These are phyloP conservation scores for Platycnemis pennipes DNA, from an alignment of 2,888 invertebrate genomes.

Conservation along the genomic window DNA sequence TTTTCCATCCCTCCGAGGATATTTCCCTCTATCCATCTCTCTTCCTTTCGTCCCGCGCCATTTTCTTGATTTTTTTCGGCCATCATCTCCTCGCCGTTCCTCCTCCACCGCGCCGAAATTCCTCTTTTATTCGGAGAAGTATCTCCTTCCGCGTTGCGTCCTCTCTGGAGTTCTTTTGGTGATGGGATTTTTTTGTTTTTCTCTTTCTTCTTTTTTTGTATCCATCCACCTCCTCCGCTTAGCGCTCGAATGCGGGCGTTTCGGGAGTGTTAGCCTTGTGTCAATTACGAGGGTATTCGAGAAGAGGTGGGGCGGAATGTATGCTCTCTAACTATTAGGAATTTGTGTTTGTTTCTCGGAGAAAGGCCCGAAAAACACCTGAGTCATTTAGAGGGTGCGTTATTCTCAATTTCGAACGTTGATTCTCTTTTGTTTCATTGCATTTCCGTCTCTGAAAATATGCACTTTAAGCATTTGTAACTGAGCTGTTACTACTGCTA, in stretches of 20 bases:
- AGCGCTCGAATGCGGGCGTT: neutral
- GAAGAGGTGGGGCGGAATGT: neutral
- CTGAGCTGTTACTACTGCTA: too few relatives aligned
- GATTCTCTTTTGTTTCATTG: too few relatives aligned
- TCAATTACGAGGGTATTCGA: neutral
- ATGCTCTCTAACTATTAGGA: neutral
- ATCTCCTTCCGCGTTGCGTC: neutral
- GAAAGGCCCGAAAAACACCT: neutral
- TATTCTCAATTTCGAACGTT: too few relatives aligned
- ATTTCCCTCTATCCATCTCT: neutral
- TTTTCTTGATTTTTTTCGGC: neutral
- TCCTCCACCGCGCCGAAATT: neutral
- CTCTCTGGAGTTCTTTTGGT: too few relatives aligned
- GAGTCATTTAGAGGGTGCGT: neutral
- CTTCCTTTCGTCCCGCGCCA: neutral
- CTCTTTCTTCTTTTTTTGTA: neutral
- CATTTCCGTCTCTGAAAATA: too few relatives aligned
- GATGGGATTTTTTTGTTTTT: neutral
- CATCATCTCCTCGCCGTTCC: neutral
- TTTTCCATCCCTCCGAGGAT: neutral
- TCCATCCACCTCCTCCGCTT: neutral
- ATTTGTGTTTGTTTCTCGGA: neutral
- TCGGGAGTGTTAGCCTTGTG: neutral
- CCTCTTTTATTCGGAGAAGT: constrained; percentile 19
- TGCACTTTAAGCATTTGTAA: too few relatives aligned